Evolutionary conservation across 2,888 invertebrate genomes (phyloP).

Genomic region (Synanthedon vespiformis): DNA sequence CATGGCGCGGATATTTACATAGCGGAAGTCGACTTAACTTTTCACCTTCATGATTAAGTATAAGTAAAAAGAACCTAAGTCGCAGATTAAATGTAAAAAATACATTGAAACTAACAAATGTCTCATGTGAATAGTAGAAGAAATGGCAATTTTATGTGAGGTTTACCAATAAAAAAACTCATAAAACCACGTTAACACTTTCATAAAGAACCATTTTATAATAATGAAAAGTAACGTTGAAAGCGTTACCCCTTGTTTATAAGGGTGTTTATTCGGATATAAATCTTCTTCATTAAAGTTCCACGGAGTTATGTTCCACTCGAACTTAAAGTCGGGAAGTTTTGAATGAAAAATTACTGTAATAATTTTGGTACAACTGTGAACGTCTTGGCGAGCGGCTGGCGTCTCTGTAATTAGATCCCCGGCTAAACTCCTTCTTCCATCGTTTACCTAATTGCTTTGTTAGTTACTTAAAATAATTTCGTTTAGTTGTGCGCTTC

Average conservation of each 20-base stretch:
- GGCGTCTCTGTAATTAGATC: constrained; percentile 49
- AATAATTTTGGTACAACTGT: constrained; percentile 50
- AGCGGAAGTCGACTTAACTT: too few species aligned
- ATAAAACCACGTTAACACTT: constrained; percentile 17
- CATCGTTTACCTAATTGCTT: constrained; percentile 40
- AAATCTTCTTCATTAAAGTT: constrained; percentile 33
- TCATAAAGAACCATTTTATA: constrained; percentile 15
- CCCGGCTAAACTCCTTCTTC: constrained; percentile 32
- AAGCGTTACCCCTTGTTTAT: constrained; percentile 14
- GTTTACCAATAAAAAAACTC: constrained; percentile 19
- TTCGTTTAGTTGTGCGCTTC: not conserved
- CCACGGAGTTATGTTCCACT: constrained; percentile 25
- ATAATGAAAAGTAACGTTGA: constrained; percentile 20
- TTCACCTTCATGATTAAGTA: too few species aligned
- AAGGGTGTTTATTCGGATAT: constrained; percentile 27
- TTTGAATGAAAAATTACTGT: constrained; percentile 58
- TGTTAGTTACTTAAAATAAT: constrained; percentile 28
- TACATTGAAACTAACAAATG: too few species aligned
- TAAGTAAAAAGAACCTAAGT: too few species aligned
- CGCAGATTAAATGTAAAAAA: too few species aligned
- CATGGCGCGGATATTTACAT: too few species aligned
- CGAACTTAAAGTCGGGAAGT: constrained; percentile 41
- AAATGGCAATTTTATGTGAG: constrained; percentile 14
- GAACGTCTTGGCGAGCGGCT: constrained; percentile 36
- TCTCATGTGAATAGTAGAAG: constrained; percentile 3